Evolutionary conservation across 2,888 invertebrate genomes (phyloP).

Genomic region (Rhimphoctona megacephalus): DNA sequence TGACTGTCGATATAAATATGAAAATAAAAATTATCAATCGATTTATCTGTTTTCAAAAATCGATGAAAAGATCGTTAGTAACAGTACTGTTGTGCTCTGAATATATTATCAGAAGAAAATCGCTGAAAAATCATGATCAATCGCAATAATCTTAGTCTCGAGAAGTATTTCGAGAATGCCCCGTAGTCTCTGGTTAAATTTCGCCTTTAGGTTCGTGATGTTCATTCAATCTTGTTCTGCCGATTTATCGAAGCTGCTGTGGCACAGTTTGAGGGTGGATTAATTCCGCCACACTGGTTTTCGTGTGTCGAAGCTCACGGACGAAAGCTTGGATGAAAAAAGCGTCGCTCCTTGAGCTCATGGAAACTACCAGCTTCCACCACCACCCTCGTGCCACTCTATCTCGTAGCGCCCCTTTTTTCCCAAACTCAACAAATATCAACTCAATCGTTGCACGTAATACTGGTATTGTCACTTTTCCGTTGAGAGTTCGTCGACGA

Average conservation of each 20-base stretch:
- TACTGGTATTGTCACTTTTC: conserved; percentile 57
- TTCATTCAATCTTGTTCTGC: neutral
- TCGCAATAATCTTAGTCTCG: neutral
- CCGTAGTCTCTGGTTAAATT: neutral
- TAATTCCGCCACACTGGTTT: conserved; percentile 14
- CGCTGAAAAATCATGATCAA: neutral
- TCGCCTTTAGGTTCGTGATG: conserved; percentile 5
- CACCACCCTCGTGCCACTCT: conserved; percentile 31
- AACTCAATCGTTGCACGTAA: conserved; percentile 75
- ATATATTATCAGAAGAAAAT: conserved; percentile 6
- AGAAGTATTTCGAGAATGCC: neutral
- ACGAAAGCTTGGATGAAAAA: conserved; percentile 20
- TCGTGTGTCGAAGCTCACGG: neutral
- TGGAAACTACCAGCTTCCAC: conserved; percentile 14
- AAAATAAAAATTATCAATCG: conserved; percentile 19
- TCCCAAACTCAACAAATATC: conserved; percentile 39
- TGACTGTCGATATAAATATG: neutral
- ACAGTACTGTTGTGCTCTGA: neutral
- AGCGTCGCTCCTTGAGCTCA: conserved; percentile 21
- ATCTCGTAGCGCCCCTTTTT: conserved; percentile 22
- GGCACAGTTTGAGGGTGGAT: conserved; percentile 22
- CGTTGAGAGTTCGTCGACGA: conserved; percentile 53
- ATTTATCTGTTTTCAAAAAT: conserved; percentile 10
- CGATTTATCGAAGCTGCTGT: neutral
- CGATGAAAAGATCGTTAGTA: conserved; percentile 35